Evolutionary conservation across 2,113 vertebrate species (phyloP).

Genomic region (Machaerirhynchus nigripectus): DNA sequence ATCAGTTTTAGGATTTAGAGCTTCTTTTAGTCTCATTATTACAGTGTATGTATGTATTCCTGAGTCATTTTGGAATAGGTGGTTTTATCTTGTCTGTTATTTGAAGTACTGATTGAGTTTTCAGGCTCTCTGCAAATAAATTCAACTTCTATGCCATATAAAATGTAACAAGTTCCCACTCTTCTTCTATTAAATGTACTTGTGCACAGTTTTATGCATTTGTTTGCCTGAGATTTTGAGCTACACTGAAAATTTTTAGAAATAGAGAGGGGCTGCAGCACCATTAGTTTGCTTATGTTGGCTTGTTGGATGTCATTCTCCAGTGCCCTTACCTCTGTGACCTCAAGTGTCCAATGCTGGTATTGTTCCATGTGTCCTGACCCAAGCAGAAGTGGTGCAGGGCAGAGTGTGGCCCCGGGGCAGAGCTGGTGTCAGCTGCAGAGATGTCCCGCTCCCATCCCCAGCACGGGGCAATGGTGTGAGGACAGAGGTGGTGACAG

Average conservation of each 20-base stretch:
- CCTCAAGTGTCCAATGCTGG: background rate
- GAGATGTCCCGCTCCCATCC: background rate
- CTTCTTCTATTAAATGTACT: background rate
- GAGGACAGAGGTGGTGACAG: background rate
- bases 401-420: background rate
- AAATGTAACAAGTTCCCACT: background rate
- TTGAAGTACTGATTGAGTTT: background rate
- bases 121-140: background rate
- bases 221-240: background rate
- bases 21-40: background rate
- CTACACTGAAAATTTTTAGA: background rate
- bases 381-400: background rate
- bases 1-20: background rate
- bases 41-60: background rate
- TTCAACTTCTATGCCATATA: background rate
- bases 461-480: fast-evolving
- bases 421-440: background rate
- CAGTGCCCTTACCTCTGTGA: background rate
- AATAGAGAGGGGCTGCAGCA: background rate
- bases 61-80: background rate
- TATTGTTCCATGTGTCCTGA: background rate
- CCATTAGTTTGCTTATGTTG: background rate
- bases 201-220: background rate
- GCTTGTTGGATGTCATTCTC: background rate
- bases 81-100: background rate